Conservation (phyloP, 2,113 vertebrate species). For the rabbit (Oryctolagus cuniculus) region DNA sequence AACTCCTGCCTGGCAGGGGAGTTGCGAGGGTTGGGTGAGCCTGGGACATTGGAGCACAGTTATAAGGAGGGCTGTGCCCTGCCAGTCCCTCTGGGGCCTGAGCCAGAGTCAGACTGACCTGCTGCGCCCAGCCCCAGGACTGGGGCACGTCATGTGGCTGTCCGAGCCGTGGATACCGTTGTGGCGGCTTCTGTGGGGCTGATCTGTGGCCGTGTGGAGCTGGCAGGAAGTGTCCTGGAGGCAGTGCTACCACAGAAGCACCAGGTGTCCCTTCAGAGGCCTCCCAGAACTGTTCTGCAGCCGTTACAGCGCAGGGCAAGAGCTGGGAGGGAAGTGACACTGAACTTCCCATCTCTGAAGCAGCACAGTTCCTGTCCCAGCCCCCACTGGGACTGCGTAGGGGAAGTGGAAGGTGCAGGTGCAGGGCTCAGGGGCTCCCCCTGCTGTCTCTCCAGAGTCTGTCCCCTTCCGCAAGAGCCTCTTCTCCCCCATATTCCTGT, state of each 20-base stretch:
- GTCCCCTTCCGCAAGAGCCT: conserved; percentile 91
- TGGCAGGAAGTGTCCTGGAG: neutral
- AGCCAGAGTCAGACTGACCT: neutral
- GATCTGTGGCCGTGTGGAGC: neutral
- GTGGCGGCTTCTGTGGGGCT: no score
- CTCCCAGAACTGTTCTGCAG: neutral
- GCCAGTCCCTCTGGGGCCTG: neutral
- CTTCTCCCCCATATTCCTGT: conserved; percentile 93
- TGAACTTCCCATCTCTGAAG: neutral
- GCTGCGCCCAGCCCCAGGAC: neutral
- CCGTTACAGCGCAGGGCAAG: neutral
- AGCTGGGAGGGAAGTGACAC: neutral
- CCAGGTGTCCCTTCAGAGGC: fast-evolving
- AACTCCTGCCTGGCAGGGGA: neutral
- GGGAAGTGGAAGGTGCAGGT: neutral
- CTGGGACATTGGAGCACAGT: neutral
- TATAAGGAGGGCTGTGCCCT: neutral
- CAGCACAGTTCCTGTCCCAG: neutral
- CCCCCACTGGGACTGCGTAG: fast-evolving
- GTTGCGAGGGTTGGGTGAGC: neutral
- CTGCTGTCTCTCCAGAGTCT: conserved; percentile 79
- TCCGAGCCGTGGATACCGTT: neutral
- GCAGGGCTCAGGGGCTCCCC: neutral
- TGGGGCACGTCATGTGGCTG: neutral
- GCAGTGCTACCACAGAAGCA: neutral